Evolutionary conservation across 1,140 invertebrate genomes (phyloP).

Genomic region (Thaumatotibia leucotreta): DNA sequence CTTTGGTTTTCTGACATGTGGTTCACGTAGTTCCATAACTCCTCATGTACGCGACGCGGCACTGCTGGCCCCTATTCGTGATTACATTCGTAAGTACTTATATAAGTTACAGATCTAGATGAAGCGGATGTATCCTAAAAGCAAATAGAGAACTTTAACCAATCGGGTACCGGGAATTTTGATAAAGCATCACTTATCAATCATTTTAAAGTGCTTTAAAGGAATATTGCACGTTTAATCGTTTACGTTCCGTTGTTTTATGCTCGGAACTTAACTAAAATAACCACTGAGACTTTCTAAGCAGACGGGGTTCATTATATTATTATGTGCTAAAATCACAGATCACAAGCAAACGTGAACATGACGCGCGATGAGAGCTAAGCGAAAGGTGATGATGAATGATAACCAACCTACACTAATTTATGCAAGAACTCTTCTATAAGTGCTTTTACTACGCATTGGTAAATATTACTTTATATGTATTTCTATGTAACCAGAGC

Average conservation of each 20-base stretch:
- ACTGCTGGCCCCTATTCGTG: constrained; percentile 35
- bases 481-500: constrained; percentile 34
- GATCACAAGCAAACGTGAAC: constrained; percentile 62
- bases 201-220: background rate
- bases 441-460: constrained; percentile 8
- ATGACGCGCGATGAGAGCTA: constrained; percentile 37
- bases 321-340: constrained; percentile 62
- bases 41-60: constrained; percentile 47
- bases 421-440: constrained; percentile 19
- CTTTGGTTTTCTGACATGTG: constrained; percentile 65
- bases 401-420: constrained; percentile 40
- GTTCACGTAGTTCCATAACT: constrained; percentile 68
- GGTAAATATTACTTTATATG: constrained; percentile 23
- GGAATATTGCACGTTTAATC: constrained; percentile 11
- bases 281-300: constrained; percentile 45
- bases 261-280: constrained; percentile 38
- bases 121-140: constrained; percentile 69
- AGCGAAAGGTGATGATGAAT: constrained; percentile 47
- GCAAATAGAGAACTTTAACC: constrained; percentile 67
- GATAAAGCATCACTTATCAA: constrained; percentile 12
- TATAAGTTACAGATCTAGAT: constrained; percentile 74
- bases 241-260: constrained; percentile 22
- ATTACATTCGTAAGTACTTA: constrained; percentile 71
- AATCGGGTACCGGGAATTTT: constrained; percentile 36
- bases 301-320: constrained; percentile 42